phyloP scores from a whole-genome alignment of 2,113 vertebrate genomes.

The Porphyrio hochstetteri region DNA sequence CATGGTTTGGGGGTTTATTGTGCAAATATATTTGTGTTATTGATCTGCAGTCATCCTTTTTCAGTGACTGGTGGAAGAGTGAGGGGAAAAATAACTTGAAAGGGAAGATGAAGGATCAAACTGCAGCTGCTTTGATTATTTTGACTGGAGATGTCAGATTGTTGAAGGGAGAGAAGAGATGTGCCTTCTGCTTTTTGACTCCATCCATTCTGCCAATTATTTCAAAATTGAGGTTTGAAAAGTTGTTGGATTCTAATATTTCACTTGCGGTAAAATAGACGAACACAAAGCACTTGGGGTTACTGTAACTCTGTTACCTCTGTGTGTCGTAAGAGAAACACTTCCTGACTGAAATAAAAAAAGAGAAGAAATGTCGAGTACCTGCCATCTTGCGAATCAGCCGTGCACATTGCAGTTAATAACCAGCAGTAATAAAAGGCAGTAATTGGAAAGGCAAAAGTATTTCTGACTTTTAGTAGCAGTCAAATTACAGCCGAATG shows the following conservation, averaged over 20 bases:
- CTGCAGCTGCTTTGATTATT: constrained; percentile 42
- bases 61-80: neutral
- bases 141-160: constrained; percentile 54
- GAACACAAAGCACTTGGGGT: neutral
- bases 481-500: neutral
- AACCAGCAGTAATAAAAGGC: neutral
- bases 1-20: neutral
- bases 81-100: neutral
- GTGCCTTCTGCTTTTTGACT: neutral
- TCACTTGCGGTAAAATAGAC: neutral
- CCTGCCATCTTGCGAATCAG: neutral
- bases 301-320: neutral
- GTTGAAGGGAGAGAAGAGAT: neutral
- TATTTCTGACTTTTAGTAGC: constrained; percentile 16
- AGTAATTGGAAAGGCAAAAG: constrained; percentile 1
- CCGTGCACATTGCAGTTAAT: neutral
- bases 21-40: neutral
- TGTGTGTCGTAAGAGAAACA: neutral
- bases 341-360: neutral
- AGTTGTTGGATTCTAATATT: neutral
- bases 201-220: neutral
- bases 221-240: constrained; percentile 23
- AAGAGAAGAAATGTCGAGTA: neutral
- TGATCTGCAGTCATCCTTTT: neutral
- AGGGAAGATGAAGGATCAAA: constrained; percentile 2